A percentile compares a stretch with the other conserved stretches of the same genome.
Conservation (phyloP, 2,888 invertebrate genomes). For the Argyresthia goedartella region DNA sequence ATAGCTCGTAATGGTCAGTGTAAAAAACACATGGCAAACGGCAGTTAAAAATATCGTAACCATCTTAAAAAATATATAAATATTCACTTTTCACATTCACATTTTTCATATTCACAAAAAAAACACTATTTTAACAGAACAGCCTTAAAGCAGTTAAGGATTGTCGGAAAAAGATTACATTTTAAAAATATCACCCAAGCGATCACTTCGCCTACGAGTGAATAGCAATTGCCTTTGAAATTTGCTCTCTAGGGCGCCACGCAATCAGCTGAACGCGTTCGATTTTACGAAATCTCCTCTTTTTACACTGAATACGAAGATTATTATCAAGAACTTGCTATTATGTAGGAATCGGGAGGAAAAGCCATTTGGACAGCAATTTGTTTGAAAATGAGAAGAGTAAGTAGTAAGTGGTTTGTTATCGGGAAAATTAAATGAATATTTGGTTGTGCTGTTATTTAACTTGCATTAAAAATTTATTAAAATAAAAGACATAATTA, state of each 20-base stretch:
- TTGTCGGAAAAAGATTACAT: constrained; percentile 69
- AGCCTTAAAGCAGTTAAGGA: constrained; percentile 21
- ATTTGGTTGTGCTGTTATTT: background rate
- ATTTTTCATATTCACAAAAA: background rate
- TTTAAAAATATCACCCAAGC: constrained; percentile 68
- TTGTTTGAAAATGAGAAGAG: constrained; percentile 6
- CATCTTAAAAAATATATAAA: too few species aligned
- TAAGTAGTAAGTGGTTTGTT: background rate
- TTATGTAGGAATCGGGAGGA: constrained; percentile 6
- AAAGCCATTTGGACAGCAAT: constrained; percentile 6
- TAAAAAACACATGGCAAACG: too few species aligned
- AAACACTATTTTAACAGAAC: background rate
- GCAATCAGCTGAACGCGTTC: constrained; percentile 59
- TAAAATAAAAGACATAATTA: too few species aligned
- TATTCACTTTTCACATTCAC: background rate
- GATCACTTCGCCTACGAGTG: constrained; percentile 60
- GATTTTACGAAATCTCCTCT: constrained; percentile 45
- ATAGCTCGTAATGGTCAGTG: too few species aligned
- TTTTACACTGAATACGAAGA: constrained; percentile 60
- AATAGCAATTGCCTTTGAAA: constrained; percentile 60
- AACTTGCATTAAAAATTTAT: too few species aligned
- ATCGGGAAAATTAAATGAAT: background rate
- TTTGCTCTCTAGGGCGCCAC: constrained; percentile 61
- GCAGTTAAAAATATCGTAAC: too few species aligned
- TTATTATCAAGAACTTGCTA: constrained; percentile 47